These are phyloP conservation scores for Pterostichus madidus DNA, from an alignment of 2,888 invertebrate genomes.

Conservation along the genomic window DNA sequence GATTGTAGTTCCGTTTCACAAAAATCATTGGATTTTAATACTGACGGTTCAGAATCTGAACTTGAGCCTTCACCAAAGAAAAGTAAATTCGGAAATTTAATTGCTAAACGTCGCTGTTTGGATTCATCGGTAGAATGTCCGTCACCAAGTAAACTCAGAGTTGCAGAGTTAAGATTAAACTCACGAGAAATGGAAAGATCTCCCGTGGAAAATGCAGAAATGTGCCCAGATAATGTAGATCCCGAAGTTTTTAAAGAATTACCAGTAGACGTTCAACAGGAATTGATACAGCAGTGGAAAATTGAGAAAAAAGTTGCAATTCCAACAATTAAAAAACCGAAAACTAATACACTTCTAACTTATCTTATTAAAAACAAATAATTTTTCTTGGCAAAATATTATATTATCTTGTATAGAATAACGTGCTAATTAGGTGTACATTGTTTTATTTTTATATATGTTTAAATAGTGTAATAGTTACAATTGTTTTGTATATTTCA, in stretches of 20 bases:
- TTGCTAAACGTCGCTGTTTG: slow-evolving; percentile 78
- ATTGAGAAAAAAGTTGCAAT: slow-evolving; percentile 70
- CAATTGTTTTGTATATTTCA: slow-evolving; percentile 59
- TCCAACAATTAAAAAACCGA: slow-evolving; percentile 79
- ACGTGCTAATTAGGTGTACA: not conserved
- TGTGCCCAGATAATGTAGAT: slow-evolving; percentile 84
- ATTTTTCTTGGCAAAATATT: slow-evolving; percentile 68
- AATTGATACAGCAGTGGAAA: slow-evolving; percentile 85
- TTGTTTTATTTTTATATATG: slow-evolving; percentile 38
- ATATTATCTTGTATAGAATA: slow-evolving; percentile 4
- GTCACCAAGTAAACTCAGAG: slow-evolving; percentile 85
- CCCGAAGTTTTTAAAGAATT: slow-evolving; percentile 85
- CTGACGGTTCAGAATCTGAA: slow-evolving; percentile 84
- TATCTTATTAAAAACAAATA: slow-evolving; percentile 85
- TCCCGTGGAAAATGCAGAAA: slow-evolving; percentile 52
- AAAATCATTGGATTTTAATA: slow-evolving; percentile 77
- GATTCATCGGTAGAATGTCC: slow-evolving; percentile 78
- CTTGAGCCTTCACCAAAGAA: slow-evolving; percentile 89
- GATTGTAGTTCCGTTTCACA: slow-evolving; percentile 67
- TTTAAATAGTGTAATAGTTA: slow-evolving; percentile 41
- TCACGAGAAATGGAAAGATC: slow-evolving; percentile 80
- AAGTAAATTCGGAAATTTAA: slow-evolving; percentile 78
- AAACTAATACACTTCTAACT: slow-evolving; percentile 83
- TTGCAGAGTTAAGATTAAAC: slow-evolving; percentile 83
- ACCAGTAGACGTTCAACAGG: slow-evolving; percentile 86